Evolutionary conservation across 2,797 vertebrate genomes (phyloP).

Genomic region (Phrynocephalus guinanensis): DNA sequence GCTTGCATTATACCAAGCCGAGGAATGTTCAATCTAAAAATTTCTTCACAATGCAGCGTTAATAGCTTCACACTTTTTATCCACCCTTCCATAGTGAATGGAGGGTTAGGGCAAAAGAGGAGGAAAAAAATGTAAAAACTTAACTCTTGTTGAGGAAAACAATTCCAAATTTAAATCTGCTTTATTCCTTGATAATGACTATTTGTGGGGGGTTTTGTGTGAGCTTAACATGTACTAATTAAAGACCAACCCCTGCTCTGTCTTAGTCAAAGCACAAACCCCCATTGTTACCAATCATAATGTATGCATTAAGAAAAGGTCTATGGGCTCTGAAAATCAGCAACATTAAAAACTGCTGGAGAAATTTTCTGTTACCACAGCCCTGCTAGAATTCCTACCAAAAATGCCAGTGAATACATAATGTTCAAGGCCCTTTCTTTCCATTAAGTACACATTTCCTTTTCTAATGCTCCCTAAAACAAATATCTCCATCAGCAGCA

Average conservation of each 20-base stretch:
- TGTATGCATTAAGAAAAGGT: conserved; percentile 26
- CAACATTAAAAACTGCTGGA: conserved; percentile 10
- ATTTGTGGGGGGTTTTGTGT: conserved; percentile 25
- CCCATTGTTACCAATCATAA: conserved; percentile 40
- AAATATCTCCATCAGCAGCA: neutral
- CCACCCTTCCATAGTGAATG: conserved; percentile 59
- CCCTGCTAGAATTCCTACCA: neutral
- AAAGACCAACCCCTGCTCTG: conserved; percentile 11
- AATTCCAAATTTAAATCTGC: conserved; percentile 43
- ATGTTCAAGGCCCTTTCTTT: neutral
- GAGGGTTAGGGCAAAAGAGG: conserved; percentile 19
- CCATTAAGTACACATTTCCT: neutral
- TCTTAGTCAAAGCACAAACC: conserved; percentile 28
- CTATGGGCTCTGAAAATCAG: conserved; percentile 15
- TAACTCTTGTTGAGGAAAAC: conserved; percentile 57
- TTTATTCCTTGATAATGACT: conserved; percentile 18
- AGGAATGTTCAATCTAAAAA: conserved; percentile 74
- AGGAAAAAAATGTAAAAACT: conserved; percentile 45
- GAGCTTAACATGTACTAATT: conserved; percentile 28
- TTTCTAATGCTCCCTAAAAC: neutral
- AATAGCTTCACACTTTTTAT: conserved; percentile 73
- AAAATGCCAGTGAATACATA: neutral
- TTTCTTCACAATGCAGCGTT: conserved; percentile 67
- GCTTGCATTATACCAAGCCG: conserved; percentile 74
- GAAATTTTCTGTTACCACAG: conserved; percentile 7